Evolutionary conservation across 2,113 vertebrate genomes (phyloP), one percentile per base, ranked within the genome.

Genomic region (Corynorhinus townsendii): DNA sequence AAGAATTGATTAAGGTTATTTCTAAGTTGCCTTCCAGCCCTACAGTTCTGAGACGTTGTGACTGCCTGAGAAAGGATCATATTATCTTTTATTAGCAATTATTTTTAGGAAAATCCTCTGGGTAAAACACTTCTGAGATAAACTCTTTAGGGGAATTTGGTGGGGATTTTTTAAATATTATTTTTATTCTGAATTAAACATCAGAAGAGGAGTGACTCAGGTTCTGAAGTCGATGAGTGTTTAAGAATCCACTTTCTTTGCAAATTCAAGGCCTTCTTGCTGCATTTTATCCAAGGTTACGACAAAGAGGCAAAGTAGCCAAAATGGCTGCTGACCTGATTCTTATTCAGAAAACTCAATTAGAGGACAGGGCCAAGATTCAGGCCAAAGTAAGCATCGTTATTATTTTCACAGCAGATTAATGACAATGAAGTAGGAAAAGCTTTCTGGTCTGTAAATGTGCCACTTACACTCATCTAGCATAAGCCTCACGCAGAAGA

Each of bases 41-140:
- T 93, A 79, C 85, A 94, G 76, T 89, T 83, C 80, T 79, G 77
- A 95, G 30, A 64, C 33, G 6, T 2, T 43, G 1, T 85, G 56
- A 95, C 40, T 75, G 14, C 16, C 64, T 75, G 40, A 81, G 40
- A 82, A 91, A 3, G 3, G 49, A 73, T 77, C 4, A 56, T n/a
- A 52, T 54, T 85, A 69, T 84, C 30, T 85, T 94, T 86, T 59
- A 30, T n/a, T 69, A 86, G 7, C 10, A 49, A 38, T 90, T 89
- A 43, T 7, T 92, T 87, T 75, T 4, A 28, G 24, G 28, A 90
- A 90, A 66, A 64, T 7, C 11, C 15, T 91, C 73, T 92, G 38
- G 73, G 64, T 20, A 87, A 83, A 92, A 75, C 66, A 30, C 12
- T 95, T 95, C 11, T 38, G 87, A 95, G 38, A 84, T 68, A 89